A percentile compares a stretch with the other conserved stretches of the same genome.
These are phyloP conservation scores for Rhingia campestris DNA, from an alignment of 2,888 invertebrate species.

Conservation along the genomic window DNA sequence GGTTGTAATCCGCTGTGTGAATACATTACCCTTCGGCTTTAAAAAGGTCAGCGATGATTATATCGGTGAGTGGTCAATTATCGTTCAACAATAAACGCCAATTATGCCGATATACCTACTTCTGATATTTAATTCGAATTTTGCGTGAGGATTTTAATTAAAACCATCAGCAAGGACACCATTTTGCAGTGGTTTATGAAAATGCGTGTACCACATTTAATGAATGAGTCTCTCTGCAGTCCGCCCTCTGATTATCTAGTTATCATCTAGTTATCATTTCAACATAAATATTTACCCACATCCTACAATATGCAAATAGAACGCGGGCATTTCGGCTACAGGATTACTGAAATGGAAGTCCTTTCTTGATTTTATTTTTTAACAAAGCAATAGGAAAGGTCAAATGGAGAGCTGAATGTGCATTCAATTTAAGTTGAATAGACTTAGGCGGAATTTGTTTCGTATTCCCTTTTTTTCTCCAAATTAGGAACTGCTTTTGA, in stretches of 20 bases:
- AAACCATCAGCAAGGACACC: conserved; percentile 11
- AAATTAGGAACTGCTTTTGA: not conserved
- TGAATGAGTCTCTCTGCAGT: no score
- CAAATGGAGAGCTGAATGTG: not conserved
- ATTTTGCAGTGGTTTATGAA: conserved; percentile 8
- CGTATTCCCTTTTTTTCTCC: not conserved
- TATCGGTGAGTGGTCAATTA: conserved; percentile 29
- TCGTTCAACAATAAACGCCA: conserved; percentile 25
- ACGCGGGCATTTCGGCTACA: not conserved
- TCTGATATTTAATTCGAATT: conserved; percentile 32
- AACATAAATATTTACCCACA: no score
- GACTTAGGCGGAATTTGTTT: not conserved
- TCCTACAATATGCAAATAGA: not conserved
- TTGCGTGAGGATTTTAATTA: conserved; percentile 51
- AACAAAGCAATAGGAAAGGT: not conserved
- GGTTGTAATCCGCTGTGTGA: not conserved
- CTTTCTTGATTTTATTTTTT: not conserved
- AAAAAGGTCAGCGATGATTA: conserved; percentile 26
- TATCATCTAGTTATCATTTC: no score
- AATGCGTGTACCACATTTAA: not conserved
- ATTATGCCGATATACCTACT: conserved; percentile 17
- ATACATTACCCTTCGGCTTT: conserved; percentile 12
- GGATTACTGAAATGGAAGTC: not conserved
- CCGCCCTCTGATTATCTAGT: no score
- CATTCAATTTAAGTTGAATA: conserved; percentile 6